Evolutionary conservation across 2,113 vertebrate genomes (phyloP).

Genomic region (Toxotes jaculatrix): DNA sequence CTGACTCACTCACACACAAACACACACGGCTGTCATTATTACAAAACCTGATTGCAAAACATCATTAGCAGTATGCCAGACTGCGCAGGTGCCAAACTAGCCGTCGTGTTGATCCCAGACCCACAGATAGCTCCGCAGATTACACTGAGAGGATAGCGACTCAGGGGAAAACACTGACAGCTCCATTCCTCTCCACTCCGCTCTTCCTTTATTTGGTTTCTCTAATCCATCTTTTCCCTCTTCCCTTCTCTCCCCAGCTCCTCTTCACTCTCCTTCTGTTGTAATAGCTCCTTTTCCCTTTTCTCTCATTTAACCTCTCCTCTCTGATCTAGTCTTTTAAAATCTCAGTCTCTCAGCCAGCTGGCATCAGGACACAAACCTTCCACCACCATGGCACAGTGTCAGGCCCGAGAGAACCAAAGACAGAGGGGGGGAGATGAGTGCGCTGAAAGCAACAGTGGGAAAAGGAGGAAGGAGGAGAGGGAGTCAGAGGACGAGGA

Average conservation of each 20-base stretch:
- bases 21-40: conserved; percentile 68
- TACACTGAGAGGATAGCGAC: conserved; percentile 38
- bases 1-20: conserved; percentile 74
- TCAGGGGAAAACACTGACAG: conserved; percentile 42
- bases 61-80: conserved; percentile 69
- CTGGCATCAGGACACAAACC: conserved; percentile 64
- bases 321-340: conserved; percentile 60
- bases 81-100: conserved; percentile 51
- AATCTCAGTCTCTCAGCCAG: conserved; percentile 59
- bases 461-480: conserved; percentile 16
- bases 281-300: conserved; percentile 32
- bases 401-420: conserved; percentile 54
- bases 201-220: conserved; percentile 41
- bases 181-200: conserved; percentile 40
- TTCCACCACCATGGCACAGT: conserved; percentile 55
- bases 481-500: conserved; percentile 19
- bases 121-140: conserved; percentile 54
- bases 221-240: conserved; percentile 40
- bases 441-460: conserved; percentile 26
- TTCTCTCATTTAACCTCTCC: conserved; percentile 59
- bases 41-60: conserved; percentile 72
- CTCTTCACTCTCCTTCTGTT: conserved; percentile 16
- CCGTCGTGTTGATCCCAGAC: conserved; percentile 51
- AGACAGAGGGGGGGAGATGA: conserved; percentile 25
- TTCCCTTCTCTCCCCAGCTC: conserved; percentile 19